phyloP scores from a whole-genome alignment of 2,797 vertebrate genomes.

The Petrocephalus schoutedeni region DNA sequence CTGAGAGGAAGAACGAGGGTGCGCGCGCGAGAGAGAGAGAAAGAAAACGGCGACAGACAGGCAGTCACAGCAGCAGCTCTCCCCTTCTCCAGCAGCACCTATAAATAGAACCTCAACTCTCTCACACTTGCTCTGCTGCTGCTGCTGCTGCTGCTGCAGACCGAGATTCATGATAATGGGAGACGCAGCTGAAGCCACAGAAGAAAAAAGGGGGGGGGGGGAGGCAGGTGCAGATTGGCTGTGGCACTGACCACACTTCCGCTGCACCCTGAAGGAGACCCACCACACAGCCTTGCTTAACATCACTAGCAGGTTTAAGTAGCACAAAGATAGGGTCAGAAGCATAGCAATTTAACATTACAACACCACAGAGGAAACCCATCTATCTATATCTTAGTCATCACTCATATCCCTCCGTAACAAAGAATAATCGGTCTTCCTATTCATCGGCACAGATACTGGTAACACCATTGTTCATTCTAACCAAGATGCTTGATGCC shows the following conservation, averaged over 20 bases:
- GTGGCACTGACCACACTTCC: background rate
- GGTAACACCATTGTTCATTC: background rate
- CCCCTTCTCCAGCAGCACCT: slow-evolving; percentile 66
- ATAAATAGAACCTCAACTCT: slow-evolving; percentile 84
- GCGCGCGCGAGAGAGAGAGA: slow-evolving; percentile 30
- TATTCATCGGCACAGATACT: background rate
- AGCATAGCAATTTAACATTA: background rate
- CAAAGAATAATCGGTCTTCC: background rate
- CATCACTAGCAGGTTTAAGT: background rate
- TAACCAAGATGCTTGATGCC: background rate
- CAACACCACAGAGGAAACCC: background rate
- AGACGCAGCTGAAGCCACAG: slow-evolving; percentile 44
- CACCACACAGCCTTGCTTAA: background rate
- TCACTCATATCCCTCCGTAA: background rate
- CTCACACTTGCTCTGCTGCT: slow-evolving; percentile 55
- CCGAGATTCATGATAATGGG: slow-evolving; percentile 51
- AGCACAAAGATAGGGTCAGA: background rate
- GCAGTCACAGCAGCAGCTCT: slow-evolving; percentile 67
- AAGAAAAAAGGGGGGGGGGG: background rate
- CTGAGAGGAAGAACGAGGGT: slow-evolving; percentile 35
- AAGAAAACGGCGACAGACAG: slow-evolving; percentile 35
- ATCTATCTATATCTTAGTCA: background rate
- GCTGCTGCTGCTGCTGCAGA: slow-evolving; percentile 58
- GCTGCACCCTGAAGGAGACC: background rate
- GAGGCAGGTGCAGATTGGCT: background rate